Evolutionary conservation across 2,113 vertebrate genomes (phyloP).

Genomic region (Siphamia tubifer): DNA sequence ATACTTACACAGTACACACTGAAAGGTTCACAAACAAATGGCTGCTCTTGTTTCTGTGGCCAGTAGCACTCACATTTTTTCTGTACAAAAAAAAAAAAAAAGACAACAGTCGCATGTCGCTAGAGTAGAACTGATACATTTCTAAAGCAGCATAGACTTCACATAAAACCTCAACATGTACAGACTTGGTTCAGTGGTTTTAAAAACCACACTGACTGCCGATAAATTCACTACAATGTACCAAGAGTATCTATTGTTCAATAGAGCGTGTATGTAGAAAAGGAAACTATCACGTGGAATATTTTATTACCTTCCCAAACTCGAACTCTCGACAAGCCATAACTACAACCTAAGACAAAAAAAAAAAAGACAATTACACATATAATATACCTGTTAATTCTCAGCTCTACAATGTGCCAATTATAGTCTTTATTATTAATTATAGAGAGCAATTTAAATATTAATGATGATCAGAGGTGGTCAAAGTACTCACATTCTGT

Average conservation of each 20-base stretch:
- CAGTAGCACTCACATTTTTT: constrained; percentile 98
- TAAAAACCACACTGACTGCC: background rate
- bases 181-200: background rate
- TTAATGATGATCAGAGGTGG: background rate
- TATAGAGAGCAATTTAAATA: background rate
- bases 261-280: no score
- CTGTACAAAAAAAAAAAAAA: constrained; percentile 64
- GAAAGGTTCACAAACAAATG: constrained; percentile 84
- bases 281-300: no score
- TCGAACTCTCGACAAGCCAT: constrained; percentile 98
- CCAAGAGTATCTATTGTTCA: background rate
- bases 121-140: background rate
- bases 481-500: no score
- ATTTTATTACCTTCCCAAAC: constrained; percentile 91
- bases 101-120: background rate
- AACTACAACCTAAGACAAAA: constrained; percentile 82
- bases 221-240: background rate
- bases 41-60: constrained; percentile 72
- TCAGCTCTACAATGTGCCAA: background rate
- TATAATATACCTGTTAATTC: background rate
- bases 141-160: background rate
- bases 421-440: no score
- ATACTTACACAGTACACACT: constrained; percentile 89
- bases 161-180: background rate
- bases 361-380: background rate